These are phyloP conservation scores for Acanthornis magna DNA, from an alignment of 2,797 vertebrate genomes.

Conservation along the genomic window DNA sequence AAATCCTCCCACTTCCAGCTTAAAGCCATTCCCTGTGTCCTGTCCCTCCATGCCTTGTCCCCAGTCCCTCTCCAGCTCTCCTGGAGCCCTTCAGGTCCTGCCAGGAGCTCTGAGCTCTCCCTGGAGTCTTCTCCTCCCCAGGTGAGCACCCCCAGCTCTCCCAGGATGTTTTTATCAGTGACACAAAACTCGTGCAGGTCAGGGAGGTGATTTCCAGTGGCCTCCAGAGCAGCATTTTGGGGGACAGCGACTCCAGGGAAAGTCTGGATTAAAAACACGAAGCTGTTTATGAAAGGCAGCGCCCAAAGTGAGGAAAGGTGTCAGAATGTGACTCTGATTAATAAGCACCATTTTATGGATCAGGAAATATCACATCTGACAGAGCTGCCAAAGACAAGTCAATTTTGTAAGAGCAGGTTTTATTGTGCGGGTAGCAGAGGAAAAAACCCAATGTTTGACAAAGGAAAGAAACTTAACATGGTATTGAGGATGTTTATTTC, in stretches of 20 bases:
- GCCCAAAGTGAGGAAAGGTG: background rate
- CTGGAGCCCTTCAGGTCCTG: background rate
- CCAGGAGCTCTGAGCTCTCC: background rate
- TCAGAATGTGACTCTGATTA: background rate
- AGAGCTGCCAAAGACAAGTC: constrained; percentile 38
- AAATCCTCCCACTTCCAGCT: fast-evolving
- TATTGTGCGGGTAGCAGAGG: background rate
- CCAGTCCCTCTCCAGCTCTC: background rate
- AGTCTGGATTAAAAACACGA: fast-evolving
- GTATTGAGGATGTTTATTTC: constrained; percentile 72
- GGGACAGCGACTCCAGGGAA: background rate
- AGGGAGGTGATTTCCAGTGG: background rate
- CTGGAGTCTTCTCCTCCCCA: background rate
- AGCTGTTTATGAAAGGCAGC: background rate
- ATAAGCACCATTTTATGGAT: background rate
- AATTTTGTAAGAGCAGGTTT: background rate
- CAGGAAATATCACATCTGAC: constrained; percentile 19
- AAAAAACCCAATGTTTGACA: constrained; percentile 29
- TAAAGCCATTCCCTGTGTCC: background rate
- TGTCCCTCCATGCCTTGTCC: background rate
- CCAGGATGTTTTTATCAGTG: background rate
- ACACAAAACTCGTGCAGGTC: background rate
- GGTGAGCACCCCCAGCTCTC: background rate
- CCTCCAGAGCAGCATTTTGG: background rate
- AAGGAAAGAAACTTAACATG: constrained; percentile 62